These are phyloP conservation scores for Gisinianus flammeolus DNA, from an alignment of 2,888 invertebrate species.

Conservation along the genomic window DNA sequence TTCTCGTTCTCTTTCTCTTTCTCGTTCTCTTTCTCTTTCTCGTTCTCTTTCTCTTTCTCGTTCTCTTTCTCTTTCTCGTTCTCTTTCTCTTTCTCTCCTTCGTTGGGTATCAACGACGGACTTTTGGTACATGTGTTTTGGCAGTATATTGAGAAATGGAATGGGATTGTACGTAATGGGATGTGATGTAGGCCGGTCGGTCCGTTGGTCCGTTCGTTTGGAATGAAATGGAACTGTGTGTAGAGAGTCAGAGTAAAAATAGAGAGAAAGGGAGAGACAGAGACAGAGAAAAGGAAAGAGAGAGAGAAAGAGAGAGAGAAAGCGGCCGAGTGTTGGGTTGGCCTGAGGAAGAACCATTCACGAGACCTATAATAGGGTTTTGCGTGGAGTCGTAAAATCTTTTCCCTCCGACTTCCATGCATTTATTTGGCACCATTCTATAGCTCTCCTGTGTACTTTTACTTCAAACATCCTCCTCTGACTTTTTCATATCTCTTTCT, in stretches of 20 bases:
- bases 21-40: too few species aligned
- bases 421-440: conserved; percentile 39
- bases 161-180: too few species aligned
- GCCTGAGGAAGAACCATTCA: neutral
- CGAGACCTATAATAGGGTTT: neutral
- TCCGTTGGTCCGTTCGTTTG: too few species aligned
- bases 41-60: too few species aligned
- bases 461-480: conserved; percentile 17
- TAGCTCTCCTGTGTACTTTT: conserved; percentile 39
- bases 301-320: too few species aligned
- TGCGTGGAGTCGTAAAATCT: conserved; percentile 35
- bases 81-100: too few species aligned
- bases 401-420: conserved; percentile 30
- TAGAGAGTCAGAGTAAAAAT: neutral
- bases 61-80: too few species aligned
- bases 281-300: neutral
- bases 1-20: too few species aligned
- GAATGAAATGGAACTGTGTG: neutral
- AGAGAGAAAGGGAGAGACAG: neutral
- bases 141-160: too few species aligned
- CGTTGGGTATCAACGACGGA: too few species aligned
- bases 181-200: neutral
- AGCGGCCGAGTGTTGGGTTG: too few species aligned
- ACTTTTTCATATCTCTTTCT: neutral
- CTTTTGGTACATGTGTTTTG: too few species aligned